A percentile compares a stretch with the other conserved stretches of the same genome.
phyloP scores from a whole-genome alignment of 2,113 vertebrate species.

The Machaerirhynchus nigripectus region DNA sequence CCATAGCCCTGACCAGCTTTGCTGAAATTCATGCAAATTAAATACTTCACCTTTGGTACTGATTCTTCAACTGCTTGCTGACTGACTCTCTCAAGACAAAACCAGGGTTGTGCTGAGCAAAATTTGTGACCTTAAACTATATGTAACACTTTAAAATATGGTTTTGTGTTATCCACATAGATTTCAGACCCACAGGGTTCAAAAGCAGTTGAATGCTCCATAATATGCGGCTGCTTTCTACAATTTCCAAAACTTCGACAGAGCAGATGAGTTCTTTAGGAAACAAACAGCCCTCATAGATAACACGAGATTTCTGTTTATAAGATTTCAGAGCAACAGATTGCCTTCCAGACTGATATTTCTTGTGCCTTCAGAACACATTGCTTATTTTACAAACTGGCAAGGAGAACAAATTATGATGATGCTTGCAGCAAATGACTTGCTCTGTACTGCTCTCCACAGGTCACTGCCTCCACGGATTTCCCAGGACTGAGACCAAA shows the following conservation, averaged over 20 bases:
- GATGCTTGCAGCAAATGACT: background rate
- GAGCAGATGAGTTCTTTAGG: background rate
- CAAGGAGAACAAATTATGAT: slow-evolving; percentile 6
- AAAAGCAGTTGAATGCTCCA: background rate
- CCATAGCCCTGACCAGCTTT: background rate
- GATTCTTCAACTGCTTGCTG: background rate
- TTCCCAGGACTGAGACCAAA: background rate
- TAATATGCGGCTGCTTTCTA: background rate
- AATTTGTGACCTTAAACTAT: background rate
- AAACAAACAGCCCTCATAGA: background rate
- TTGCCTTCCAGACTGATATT: background rate
- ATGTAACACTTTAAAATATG: background rate
- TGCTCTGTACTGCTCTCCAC: background rate
- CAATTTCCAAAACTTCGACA: background rate
- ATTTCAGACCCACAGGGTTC: background rate
- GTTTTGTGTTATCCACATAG: background rate
- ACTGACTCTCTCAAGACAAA: background rate
- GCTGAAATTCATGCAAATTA: background rate
- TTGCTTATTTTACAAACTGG: background rate
- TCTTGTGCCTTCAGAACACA: background rate
- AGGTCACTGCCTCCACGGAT: background rate
- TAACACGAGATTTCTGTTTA: background rate
- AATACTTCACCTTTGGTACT: background rate
- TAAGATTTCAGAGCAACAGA: background rate
- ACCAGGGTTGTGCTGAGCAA: background rate